Base-by-base conservation (phyloP, 1,140 invertebrate species). In the Leptoteleia sp. region DNA sequence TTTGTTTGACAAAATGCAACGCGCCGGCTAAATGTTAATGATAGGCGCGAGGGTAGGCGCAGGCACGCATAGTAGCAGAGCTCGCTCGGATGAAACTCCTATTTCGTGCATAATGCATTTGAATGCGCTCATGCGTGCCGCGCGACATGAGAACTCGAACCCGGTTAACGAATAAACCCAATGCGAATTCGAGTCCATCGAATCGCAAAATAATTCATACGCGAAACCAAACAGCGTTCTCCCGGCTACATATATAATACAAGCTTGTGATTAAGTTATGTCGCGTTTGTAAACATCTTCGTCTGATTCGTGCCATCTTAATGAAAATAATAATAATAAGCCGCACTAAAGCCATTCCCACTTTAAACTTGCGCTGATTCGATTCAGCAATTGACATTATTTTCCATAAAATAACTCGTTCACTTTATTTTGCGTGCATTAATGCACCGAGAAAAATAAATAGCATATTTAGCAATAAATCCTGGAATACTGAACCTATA, bases 51-150 rank as follows among this genome's bases (percentile, higher is more conserved):
- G 61, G 22, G 52, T 52, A 19, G 15, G 31, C 37, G 33, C 29
- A 50, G 42, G 16, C 37, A 25, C 9, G 29, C 25, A 16, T 27
- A 33, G 13, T 65, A 25, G 61, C 19, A n/a, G 42, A 62, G 31
- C 15, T 50, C 25, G 27, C 31, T 13, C 31, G 31, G 17, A 6
- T 19, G 43, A 17, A 29, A 38, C 35, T 55, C 29, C 13, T 35
- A 42, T 45, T 67, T 52, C 62, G 40, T 33, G 62, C 19, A 43
- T 65, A 45, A 43, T 35, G 37, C 17, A 54, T 54, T 54, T 9
- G 37, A 33, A 17, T 15, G 62, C 47, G n/a, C 3, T 15, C 22
- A 50, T 48, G 61, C 61, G 61, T 52, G 22, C 31, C 15, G 29
- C 43, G 48, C 35, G 48, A 65, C 62, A 65, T 33, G 37, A 65